Evolutionary conservation across 2,797 vertebrate species (phyloP), one percentile per base, ranked within the genome.

Genomic region (Centropyge bicolor): DNA sequence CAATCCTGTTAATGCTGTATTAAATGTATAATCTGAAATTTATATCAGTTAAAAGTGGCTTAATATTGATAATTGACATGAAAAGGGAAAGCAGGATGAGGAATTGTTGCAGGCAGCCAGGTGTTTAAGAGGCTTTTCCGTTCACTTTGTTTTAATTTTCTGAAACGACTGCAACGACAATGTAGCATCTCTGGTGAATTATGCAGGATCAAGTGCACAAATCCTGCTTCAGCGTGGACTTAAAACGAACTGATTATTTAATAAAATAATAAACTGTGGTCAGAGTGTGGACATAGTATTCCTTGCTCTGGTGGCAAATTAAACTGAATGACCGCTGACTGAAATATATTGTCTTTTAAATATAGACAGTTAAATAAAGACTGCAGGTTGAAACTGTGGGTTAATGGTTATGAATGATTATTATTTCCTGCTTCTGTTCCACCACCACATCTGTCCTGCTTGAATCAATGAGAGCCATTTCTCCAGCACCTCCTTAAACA

Each of bases 121-220:
- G 71, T 88, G 81, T 89, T 81, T 90, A 80, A 85, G 82, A 88
- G 80, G 89, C 81, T 92, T 88, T 91, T 71, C 52, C 17, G 56
- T 70, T 51, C 64, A 75, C 48, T 86, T 85, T 79, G 40, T 72
- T 81, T 83, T 63, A 45, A 90, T 92, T 88, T 81, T 80, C 64
- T 67, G 40, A 88, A 91, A 88, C n/a, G n/a, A n/a, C n/a, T 38
- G 43, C 73, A 84, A 24, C 8, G 14, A 81, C 61, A 78, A 60
- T 40, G 40, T 6, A 6, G 36, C 27, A 3, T 46, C 36, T 70
- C 71, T 65, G 64, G 69, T 61, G 57, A 82, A 67, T 79, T 83
- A 85, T 82, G 55, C 56, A 68, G 60, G 62, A 84, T 87, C 43
- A 85, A 74, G 57, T 8, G 12, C 16, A 59, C 6, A 84, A 78